These are phyloP conservation scores for Nannoperca australis DNA, from an alignment of 2,797 vertebrate species.

Conservation along the genomic window DNA sequence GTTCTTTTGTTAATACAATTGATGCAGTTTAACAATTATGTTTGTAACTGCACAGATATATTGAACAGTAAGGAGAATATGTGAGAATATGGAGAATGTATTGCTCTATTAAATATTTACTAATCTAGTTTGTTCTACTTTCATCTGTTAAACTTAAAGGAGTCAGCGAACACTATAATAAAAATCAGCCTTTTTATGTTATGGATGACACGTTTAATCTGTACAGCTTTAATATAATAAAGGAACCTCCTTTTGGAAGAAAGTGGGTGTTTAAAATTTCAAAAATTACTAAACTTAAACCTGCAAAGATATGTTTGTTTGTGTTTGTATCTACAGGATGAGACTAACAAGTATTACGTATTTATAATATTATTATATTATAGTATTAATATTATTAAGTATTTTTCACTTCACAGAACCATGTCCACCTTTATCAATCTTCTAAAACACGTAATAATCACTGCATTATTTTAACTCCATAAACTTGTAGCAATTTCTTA, in stretches of 20 bases:
- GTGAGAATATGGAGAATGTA: too few relatives aligned
- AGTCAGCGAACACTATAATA: slow-evolving; percentile 39
- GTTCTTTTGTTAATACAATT: neutral
- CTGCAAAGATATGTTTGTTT: neutral
- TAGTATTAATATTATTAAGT: neutral
- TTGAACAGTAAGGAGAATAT: neutral
- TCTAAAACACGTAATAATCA: slow-evolving; percentile 3
- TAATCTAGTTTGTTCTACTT: slow-evolving; percentile 26
- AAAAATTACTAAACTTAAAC: neutral
- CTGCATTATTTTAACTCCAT: neutral
- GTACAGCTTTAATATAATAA: slow-evolving; percentile 37
- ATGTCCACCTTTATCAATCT: neutral
- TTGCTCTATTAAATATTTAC: slow-evolving; percentile 24
- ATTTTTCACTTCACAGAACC: slow-evolving; percentile 3
- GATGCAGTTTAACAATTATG: neutral
- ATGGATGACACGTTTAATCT: slow-evolving; percentile 49
- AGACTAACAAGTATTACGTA: neutral
- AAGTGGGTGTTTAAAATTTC: slow-evolving; percentile 49
- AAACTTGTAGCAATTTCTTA: neutral
- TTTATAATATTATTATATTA: too few relatives aligned
- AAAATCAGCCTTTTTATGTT: slow-evolving; percentile 40
- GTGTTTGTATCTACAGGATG: neutral
- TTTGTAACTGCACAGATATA: neutral
- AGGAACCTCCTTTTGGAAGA: slow-evolving; percentile 20
- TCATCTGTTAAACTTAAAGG: slow-evolving; percentile 38